Evolutionary conservation across 2,113 vertebrate species (phyloP).

Genomic region (Otus sunia): DNA sequence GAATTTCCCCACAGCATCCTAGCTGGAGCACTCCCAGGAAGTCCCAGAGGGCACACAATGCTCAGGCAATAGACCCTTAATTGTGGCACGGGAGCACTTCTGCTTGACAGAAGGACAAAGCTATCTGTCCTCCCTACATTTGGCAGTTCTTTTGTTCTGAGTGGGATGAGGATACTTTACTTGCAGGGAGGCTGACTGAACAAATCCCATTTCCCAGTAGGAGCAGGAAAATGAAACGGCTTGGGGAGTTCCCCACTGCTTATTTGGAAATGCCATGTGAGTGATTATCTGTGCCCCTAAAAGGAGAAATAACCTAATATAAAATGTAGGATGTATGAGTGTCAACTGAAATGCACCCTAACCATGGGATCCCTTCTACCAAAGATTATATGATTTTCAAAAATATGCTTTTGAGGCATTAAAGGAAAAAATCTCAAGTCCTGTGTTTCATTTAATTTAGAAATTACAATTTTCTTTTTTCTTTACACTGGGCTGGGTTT

Average conservation of each 20-base stretch:
- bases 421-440: neutral
- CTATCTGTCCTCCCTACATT: neutral
- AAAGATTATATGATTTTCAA: neutral
- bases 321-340: neutral
- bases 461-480: neutral
- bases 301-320: neutral
- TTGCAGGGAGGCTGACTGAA: neutral
- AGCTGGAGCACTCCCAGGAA: neutral
- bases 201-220: neutral
- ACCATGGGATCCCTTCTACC: neutral
- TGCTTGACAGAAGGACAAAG: neutral
- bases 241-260: neutral
- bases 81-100: neutral
- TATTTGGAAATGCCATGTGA: neutral
- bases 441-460: neutral
- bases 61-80: neutral
- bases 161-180: neutral
- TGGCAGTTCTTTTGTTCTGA: neutral
- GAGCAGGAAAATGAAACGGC: neutral
- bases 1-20: neutral
- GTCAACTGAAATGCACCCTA: neutral
- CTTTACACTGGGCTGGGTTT: neutral
- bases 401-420: neutral
- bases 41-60: neutral
- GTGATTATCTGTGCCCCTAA: neutral